Base-by-base conservation (phyloP, 2,888 invertebrate genomes). In the Leucophenga montana region DNA sequence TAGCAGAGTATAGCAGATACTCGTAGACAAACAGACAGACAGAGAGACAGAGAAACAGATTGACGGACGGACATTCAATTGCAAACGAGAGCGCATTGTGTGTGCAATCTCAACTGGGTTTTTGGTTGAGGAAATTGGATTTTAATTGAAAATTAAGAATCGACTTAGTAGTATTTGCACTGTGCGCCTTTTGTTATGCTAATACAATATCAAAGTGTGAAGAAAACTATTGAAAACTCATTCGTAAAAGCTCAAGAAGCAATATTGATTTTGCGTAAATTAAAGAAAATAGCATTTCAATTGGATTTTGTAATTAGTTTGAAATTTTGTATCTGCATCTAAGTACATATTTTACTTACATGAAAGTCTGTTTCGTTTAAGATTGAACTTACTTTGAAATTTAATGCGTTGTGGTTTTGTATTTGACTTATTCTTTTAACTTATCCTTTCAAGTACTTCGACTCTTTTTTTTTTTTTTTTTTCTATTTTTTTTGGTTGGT, bases 141-240 rank as follows among this genome's bases (percentile, higher is more conserved):
- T 82, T 82, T 83, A 82, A 82, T 82, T 82, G 84, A 79, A 82
- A 82, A 84, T 82, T 82, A 82, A 80, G 83, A 82, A 82, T 84
- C 80, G 84, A 82, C 81, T 81, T 82, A 82, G 84, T 75, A 78
- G 84, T 81, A 80, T 81, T 81, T 81, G 82, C 74, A 75, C 82
- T 83, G 77, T 27, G 78, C 80, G 78, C 75, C 80, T 83, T 81
- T 81, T 81, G 81, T 81, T 78, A 81, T 81, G 81, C 81, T 83
- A 81, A 81, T 81, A 62, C 44, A 27, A 27, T 44, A 39, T 59
- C 33, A 31, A 14, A 31, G 31, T 33, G 22, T 33, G 33, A 59
- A 20, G 27, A 27, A 27, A 27, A 27, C 27, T 27, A 27, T 27
- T 27, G 27, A 27, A 27, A 27, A 27, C 27, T 27, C 27, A 27